These are phyloP conservation scores for Trichonephila clavipes DNA, from an alignment of 1,140 invertebrate species.

Conservation along the genomic window DNA sequence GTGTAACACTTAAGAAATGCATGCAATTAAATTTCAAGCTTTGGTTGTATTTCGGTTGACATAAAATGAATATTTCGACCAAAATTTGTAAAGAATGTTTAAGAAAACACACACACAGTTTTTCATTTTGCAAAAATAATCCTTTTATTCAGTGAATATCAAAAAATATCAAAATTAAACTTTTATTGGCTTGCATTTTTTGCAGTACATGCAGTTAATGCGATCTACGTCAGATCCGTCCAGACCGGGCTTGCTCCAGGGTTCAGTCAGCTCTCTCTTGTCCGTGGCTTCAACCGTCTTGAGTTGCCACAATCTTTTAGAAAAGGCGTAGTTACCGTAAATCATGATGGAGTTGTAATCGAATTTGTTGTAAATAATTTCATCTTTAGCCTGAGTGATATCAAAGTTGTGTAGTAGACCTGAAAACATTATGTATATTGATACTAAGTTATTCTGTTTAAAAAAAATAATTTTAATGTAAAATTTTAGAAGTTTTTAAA, in stretches of 20 bases:
- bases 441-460: too few relatives aligned
- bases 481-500: too few relatives aligned
- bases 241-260: neutral
- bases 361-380: neutral
- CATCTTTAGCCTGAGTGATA: neutral
- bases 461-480: too few relatives aligned
- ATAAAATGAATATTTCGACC: too few relatives aligned
- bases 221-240: neutral
- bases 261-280: neutral
- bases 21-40: too few relatives aligned
- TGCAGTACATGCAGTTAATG: neutral
- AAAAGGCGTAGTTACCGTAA: neutral
- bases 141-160: too few relatives aligned
- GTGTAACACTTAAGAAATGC: too few relatives aligned
- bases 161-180: neutral
- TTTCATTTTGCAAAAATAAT: too few relatives aligned
- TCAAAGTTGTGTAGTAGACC: neutral
- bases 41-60: too few relatives aligned
- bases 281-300: neutral
- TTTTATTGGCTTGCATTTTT: neutral
- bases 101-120: too few relatives aligned
- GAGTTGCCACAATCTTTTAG: neutral
- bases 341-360: slow-evolving; percentile 7
- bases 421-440: neutral
- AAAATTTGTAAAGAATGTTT: too few relatives aligned